Percentiles rank a stretch among this genome's conserved stretches.
These are phyloP conservation scores for Microcebus tavaratra DNA, from an alignment of 2,113 vertebrate genomes.

Conservation along the genomic window DNA sequence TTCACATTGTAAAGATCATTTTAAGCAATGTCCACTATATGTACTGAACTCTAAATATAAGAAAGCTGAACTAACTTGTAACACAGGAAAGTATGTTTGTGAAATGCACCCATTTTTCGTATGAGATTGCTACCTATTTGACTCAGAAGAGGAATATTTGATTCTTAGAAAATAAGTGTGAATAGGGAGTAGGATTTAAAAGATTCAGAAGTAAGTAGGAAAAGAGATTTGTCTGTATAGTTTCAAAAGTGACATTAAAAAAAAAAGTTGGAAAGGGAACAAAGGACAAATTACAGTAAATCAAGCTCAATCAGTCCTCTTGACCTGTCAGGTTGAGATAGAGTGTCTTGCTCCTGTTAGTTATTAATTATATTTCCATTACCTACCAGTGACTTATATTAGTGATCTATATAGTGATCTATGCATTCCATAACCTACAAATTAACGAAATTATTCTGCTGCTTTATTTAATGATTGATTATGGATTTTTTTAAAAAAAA, in stretches of 20 bases:
- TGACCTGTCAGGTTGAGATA: background rate
- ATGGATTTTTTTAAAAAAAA: background rate
- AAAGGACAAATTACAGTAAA: background rate
- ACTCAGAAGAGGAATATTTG: background rate
- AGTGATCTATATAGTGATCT: background rate
- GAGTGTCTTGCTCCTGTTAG: background rate
- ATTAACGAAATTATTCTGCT: background rate
- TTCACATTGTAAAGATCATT: background rate
- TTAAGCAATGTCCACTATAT: background rate
- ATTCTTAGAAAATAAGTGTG: background rate
- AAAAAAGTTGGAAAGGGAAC: background rate
- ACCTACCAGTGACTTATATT: background rate
- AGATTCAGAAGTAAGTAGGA: background rate
- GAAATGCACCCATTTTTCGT: background rate
- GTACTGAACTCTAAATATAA: background rate
- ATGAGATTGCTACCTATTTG: background rate
- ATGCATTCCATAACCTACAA: background rate
- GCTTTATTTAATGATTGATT: background rate
- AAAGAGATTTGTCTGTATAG: background rate
- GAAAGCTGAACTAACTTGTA: background rate
- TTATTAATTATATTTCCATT: background rate
- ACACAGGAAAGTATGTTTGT: background rate
- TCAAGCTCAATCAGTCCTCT: background rate
- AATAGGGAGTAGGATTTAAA: background rate
- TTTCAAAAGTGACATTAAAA: conserved; percentile 58